Evolutionary conservation across 2,113 vertebrate species (phyloP), one percentile per base, ranked within the genome.

Genomic region (Choloepus hoffmanni): DNA sequence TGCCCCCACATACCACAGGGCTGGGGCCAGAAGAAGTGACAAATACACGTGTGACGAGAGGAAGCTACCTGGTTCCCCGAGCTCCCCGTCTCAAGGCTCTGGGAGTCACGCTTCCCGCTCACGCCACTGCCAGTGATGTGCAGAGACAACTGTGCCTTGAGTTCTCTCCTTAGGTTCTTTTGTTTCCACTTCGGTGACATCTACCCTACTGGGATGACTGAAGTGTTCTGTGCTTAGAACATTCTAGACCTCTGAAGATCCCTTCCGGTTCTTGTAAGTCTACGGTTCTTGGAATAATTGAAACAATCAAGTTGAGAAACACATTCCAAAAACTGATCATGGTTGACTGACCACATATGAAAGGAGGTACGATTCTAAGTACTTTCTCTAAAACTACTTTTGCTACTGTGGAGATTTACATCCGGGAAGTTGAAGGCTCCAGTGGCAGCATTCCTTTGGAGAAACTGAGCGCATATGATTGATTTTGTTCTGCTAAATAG

Each of bases 261-360:
- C 45, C 70, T 96, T 96, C 53, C 94, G 87, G 92, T 91, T 45
- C 89, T 83, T 92, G 33, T 73, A 78, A 95, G 72, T 91, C 82
- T 85, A 43, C 23, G 89, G 95, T 85, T 95, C 89, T 87, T 50
- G 63, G 60, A 94, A 73, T 65, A 89, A 85, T 77, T 92, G 45
- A 88, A 92, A 87, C 60, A 81, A 67, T 79, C 73, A 91, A 84
- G 45, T 33, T 45, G 10, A 84, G 74, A 96, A 76, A n/a, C 4
- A 58, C 2, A 43, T 50, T 50, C 50, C 55, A 11, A 68, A 53
- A 55, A 40, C 6, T 53, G n/a, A 55, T 60, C 63, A 81, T 53
- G 77, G 60, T 28, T 88, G 85, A 67, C 0, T 76, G 91, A 94
- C 53, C 11, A 62, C 78, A 89, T 45, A 76, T 45, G 78, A 92